A percentile compares a stretch with the other conserved stretches of the same genome.
phyloP scores from a whole-genome alignment of 1,140 invertebrate genomes.

The Eciton burchellii region DNA sequence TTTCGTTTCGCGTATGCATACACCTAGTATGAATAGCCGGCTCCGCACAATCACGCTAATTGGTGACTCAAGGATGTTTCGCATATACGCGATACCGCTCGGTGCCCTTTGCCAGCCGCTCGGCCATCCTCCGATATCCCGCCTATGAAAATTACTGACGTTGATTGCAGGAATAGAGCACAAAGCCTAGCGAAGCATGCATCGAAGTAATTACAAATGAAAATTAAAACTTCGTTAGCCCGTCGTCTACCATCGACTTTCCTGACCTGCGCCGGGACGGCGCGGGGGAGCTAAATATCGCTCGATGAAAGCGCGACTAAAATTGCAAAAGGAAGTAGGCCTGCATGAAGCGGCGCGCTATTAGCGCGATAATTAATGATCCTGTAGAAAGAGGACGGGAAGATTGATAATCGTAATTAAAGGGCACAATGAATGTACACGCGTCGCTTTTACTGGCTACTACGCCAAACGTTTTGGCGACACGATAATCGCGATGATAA shows the following conservation, averaged over 20 bases:
- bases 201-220: slow-evolving; percentile 59
- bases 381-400: slow-evolving; percentile 40
- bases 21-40: neutral
- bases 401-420: slow-evolving; percentile 59
- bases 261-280: neutral
- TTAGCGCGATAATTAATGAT: slow-evolving; percentile 51
- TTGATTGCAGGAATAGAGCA: slow-evolving; percentile 53
- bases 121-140: neutral
- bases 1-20: slow-evolving; percentile 1
- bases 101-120: neutral
- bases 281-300: slow-evolving; percentile 42
- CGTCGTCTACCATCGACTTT: slow-evolving; percentile 52
- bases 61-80: slow-evolving; percentile 17
- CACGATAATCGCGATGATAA: slow-evolving; percentile 35
- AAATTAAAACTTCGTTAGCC: slow-evolving; percentile 61
- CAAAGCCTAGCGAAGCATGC: slow-evolving; percentile 55
- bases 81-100: slow-evolving; percentile 12
- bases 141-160: slow-evolving; percentile 38
- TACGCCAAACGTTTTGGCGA: slow-evolving; percentile 37
- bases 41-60: slow-evolving; percentile 49
- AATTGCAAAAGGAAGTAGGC: slow-evolving; percentile 58
- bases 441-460: slow-evolving; percentile 48
- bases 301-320: slow-evolving; percentile 55
- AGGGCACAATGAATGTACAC: slow-evolving; percentile 57
- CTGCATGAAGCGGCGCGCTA: slow-evolving; percentile 47